Conservation (phyloP, 2,113 vertebrate species). For the Petromus typicus region DNA sequence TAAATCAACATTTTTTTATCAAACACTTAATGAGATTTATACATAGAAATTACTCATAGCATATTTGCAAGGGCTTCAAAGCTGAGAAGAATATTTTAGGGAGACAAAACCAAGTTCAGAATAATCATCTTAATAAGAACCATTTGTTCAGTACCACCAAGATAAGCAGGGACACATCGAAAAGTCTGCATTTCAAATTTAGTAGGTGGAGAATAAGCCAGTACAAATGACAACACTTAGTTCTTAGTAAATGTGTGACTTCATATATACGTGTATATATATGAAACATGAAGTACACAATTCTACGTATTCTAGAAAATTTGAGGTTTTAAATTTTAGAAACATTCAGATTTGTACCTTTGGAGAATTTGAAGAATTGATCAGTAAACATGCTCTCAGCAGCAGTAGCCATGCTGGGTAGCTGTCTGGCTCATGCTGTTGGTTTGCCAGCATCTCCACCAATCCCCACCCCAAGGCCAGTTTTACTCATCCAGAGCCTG, state of each 20-base stretch:
- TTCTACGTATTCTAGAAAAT: not conserved
- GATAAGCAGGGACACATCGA: not conserved
- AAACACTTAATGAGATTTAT: slow-evolving; percentile 8
- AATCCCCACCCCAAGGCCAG: not conserved
- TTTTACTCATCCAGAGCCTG: too few species aligned
- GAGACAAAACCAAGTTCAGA: not conserved
- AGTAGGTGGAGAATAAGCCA: not conserved
- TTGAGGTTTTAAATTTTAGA: not conserved
- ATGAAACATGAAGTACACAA: not conserved
- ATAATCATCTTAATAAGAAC: slow-evolving; percentile 28
- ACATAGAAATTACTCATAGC: not conserved
- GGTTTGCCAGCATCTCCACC: too few species aligned
- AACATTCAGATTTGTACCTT: not conserved
- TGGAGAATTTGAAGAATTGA: not conserved
- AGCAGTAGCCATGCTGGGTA: not conserved
- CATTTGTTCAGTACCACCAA: not conserved
- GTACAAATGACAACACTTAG: not conserved
- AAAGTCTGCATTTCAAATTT: not conserved
- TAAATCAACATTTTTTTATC: slow-evolving; percentile 58
- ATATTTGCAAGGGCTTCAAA: slow-evolving; percentile 18
- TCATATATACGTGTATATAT: not conserved
- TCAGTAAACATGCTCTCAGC: not conserved
- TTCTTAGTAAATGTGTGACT: not conserved
- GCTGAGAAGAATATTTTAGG: not conserved
- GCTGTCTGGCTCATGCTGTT: not conserved